Base-by-base conservation (phyloP, 2,888 invertebrate species). In the Caenorhabditis japonica region DNA sequence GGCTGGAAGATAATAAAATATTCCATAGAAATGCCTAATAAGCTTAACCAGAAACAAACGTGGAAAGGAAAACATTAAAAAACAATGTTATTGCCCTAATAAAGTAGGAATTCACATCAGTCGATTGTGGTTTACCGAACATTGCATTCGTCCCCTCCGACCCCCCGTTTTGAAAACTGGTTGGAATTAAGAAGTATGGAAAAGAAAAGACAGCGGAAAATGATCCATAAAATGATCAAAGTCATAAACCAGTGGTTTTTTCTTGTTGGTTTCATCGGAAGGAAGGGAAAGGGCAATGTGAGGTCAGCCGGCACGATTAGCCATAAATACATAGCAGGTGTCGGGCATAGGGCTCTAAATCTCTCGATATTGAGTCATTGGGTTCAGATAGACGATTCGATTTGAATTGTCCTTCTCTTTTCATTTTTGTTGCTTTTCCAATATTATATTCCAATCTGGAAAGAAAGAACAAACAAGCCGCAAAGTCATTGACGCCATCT, bases 241-340 rank as follows among this genome's bases (percentile, higher is more conserved):
- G 38, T 12, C 43, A 39, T 52, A 38, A 41, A 41, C 47, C 49
- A 43, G 46, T 49, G 56, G n/a, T 49, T 49, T 56, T 64, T 53
- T 46, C n/a, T 19, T 13, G 30, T 17, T 13, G 13, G n/a, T n/a
- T n/a, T n/a, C n/a, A n/a, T n/a, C n/a, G n/a, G n/a, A 52, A 30
- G 17, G 15, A n/a, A 33, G 21, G 46, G 17, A 36, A 44, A 66
- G 66, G 66, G 25, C 56, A 66, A 21, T 51, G 56, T 56, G 66
- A 56, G 66, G 66, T 56, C 66, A 56, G 34, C 36, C 66, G 23
- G 36, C 23, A 51, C 51, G 49, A 33, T 13, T 21, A 33, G 25
- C 41, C 64, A 58, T 66, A 51, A 66, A 66, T 49, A 17, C 19
- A 61, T 52, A 47, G 39, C 66, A 66, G 66, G 56, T 66, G 66